A percentile compares a stretch with the other conserved stretches of the same genome.
These are phyloP conservation scores for Machimus rusticus DNA, from an alignment of 2,888 invertebrate genomes.

Conservation along the genomic window DNA sequence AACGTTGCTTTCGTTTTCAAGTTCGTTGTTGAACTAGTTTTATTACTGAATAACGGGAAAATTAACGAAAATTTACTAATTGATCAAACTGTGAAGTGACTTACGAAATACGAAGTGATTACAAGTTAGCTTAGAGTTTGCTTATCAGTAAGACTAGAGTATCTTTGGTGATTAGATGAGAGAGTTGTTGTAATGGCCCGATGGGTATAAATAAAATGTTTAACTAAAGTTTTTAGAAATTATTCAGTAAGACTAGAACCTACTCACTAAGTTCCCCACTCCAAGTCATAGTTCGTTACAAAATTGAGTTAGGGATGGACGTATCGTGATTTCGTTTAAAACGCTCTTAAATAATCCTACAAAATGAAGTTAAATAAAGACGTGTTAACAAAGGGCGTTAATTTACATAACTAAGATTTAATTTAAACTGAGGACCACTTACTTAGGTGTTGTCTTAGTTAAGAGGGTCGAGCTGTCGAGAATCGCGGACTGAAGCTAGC, in stretches of 20 bases:
- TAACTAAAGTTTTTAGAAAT: slow-evolving; percentile 34
- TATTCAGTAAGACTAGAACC: slow-evolving; percentile 53
- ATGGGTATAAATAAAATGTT: background rate
- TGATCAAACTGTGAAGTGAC: background rate
- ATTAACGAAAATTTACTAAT: background rate
- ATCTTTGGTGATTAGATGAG: slow-evolving; percentile 34
- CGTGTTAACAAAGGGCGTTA: background rate
- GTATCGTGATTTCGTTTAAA: slow-evolving; percentile 51
- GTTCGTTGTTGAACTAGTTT: slow-evolving; percentile 50
- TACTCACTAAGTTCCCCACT: slow-evolving; percentile 50
- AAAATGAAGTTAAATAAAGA: background rate
- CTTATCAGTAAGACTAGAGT: slow-evolving; percentile 25
- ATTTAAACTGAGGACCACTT: background rate
- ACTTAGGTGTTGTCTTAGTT: background rate
- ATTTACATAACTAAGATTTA: background rate
- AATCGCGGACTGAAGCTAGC: background rate
- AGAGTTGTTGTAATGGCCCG: background rate
- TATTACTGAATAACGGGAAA: slow-evolving; percentile 45
- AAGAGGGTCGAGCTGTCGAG: background rate
- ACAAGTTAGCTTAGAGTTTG: slow-evolving; percentile 18
- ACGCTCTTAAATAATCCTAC: background rate
- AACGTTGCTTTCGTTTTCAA: slow-evolving; percentile 62
- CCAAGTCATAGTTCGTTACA: slow-evolving; percentile 1
- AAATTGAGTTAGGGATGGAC: slow-evolving; percentile 50
- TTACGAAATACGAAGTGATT: slow-evolving; percentile 7